phyloP scores from a whole-genome alignment of 35 echinoderm and acorn worm species.

The Lytechinus variegatus region DNA sequence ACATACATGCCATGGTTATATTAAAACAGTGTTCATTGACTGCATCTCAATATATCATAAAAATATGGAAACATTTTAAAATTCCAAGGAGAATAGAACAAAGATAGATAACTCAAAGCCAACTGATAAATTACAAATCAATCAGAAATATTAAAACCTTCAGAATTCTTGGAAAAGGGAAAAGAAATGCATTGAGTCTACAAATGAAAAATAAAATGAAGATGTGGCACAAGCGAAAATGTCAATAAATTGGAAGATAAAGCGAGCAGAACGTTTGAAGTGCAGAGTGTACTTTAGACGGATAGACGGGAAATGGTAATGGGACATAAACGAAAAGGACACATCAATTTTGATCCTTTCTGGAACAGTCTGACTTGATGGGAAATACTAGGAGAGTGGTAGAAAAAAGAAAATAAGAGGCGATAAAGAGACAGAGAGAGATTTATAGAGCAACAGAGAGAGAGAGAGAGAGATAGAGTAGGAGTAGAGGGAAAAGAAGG shows the following conservation, averaged over 20 bases:
- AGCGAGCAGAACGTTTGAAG: neutral
- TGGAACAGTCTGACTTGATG: neutral
- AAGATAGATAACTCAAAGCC: neutral
- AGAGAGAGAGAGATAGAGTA: neutral
- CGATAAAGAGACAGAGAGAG: neutral
- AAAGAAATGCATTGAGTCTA: neutral
- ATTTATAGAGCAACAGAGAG: neutral
- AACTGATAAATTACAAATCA: neutral
- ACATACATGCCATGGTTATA: neutral
- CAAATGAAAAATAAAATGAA: neutral
- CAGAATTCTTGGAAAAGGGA: neutral
- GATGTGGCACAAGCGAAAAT: neutral
- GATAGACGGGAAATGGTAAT: neutral
- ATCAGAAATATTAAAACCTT: neutral
- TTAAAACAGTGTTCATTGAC: neutral
- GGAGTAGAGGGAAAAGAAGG: neutral
- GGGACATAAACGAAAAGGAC: slow-evolving; percentile 17
- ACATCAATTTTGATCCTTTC: slow-evolving; percentile 19
- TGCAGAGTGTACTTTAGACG: neutral
- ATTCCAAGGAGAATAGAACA: neutral
- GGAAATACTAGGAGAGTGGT: neutral
- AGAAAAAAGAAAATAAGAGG: neutral
- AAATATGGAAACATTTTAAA: neutral
- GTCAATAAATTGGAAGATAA: neutral
- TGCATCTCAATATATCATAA: neutral